Percentiles rank a stretch among this genome's conserved stretches.
Evolutionary conservation across 2,113 vertebrate genomes (phyloP).

Genomic region (Halcyon malimbica): DNA sequence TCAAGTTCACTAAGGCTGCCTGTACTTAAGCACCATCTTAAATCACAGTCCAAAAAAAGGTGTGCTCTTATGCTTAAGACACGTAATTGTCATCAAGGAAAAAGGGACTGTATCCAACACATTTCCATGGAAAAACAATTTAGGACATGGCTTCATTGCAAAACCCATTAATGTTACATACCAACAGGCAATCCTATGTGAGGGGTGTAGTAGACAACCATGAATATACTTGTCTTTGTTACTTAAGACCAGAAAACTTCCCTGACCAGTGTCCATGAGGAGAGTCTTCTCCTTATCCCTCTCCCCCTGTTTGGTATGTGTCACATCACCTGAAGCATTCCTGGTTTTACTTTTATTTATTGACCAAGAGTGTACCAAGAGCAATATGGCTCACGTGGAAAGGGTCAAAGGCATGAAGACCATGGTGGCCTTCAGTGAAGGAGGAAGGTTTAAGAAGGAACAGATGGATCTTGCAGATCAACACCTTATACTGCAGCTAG

Average conservation of each 20-base stretch:
- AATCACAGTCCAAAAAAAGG: neutral
- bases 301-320: neutral
- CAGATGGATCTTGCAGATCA: neutral
- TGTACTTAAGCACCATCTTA: neutral
- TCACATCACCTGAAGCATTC: neutral
- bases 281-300: neutral
- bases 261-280: fast-evolving
- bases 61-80: neutral
- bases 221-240: neutral
- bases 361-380: neutral
- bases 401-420: neutral
- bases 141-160: neutral
- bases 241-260: neutral
- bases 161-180: neutral
- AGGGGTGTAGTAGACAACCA: neutral
- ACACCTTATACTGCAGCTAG: neutral
- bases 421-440: neutral
- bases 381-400: neutral
- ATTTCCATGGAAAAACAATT: neutral
- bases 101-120: neutral
- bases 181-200: neutral
- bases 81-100: neutral
- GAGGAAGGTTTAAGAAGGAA: neutral
- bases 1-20: neutral
- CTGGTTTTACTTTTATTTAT: neutral